A percentile compares a stretch with the other conserved stretches of the same genome.
Evolutionary conservation across 2,113 vertebrate genomes (phyloP).

Genomic region (Platycercus adscitus): DNA sequence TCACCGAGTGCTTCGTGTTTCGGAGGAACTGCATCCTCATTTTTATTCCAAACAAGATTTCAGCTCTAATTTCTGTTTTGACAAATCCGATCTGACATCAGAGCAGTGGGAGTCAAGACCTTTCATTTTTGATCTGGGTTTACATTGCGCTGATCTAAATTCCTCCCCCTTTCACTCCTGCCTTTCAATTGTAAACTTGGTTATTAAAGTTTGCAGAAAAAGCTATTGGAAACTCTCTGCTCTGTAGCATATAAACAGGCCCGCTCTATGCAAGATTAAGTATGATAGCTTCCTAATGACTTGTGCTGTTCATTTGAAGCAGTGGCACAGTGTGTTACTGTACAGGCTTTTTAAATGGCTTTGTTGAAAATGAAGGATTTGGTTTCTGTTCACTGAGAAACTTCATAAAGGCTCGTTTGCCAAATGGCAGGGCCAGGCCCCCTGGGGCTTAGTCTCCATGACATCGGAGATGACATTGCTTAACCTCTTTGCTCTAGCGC

Average conservation of each 20-base stretch:
- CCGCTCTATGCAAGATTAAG: constrained; percentile 48
- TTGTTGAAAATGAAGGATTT: neutral
- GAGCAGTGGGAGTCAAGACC: constrained; percentile 60
- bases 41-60: constrained; percentile 55
- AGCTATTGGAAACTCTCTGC: constrained; percentile 49
- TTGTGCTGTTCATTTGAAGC: constrained; percentile 23
- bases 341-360: neutral
- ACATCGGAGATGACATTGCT: neutral
- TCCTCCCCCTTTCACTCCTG: constrained; percentile 40
- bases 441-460: neutral
- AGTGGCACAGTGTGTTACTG: constrained; percentile 6
- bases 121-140: constrained; percentile 66
- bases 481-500: neutral
- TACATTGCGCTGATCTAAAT: constrained; percentile 51
- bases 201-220: constrained; percentile 42
- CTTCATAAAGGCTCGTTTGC: neutral
- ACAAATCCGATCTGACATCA: constrained; percentile 54
- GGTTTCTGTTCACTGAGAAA: neutral
- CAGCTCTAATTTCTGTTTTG: constrained; percentile 64
- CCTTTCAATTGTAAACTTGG: constrained; percentile 48
- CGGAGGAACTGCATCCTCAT: constrained; percentile 15
- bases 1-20: neutral
- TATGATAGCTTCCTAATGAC: constrained; percentile 64
- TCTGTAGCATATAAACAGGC: constrained; percentile 5
- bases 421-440: neutral